These are phyloP conservation scores for Mesorhabditis sp. DNA, from an alignment of 2,888 invertebrate genomes.

Conservation along the genomic window DNA sequence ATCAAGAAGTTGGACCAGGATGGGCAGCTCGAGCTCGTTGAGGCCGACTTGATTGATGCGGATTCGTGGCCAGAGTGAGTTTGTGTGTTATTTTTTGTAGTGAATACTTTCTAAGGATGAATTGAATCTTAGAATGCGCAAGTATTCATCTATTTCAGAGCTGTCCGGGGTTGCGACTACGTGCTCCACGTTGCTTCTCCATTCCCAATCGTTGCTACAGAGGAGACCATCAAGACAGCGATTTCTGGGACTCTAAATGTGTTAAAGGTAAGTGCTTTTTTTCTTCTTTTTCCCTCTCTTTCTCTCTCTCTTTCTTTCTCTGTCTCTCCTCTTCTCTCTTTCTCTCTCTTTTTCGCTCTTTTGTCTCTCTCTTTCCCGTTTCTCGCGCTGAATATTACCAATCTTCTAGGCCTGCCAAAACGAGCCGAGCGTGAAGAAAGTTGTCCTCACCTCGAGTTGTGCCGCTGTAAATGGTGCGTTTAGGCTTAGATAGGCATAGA, in stretches of 20 bases:
- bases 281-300: too few relatives aligned
- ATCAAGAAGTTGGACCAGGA: slow-evolving; percentile 27
- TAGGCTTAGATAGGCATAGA: background rate
- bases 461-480: slow-evolving; percentile 59
- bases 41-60: slow-evolving; percentile 47
- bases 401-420: slow-evolving; percentile 61
- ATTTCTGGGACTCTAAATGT: slow-evolving; percentile 43
- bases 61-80: slow-evolving; percentile 36
- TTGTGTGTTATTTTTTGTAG: background rate
- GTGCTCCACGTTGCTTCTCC: slow-evolving; percentile 56
- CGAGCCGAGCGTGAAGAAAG: slow-evolving; percentile 61
- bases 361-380: too few relatives aligned
- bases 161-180: slow-evolving; percentile 44
- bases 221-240: slow-evolving; percentile 35
- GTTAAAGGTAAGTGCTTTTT: slow-evolving; percentile 36
- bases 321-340: too few relatives aligned
- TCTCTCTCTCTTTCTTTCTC: too few relatives aligned
- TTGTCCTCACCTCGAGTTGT: slow-evolving; percentile 64
- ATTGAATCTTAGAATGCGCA: background rate
- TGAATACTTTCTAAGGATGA: slow-evolving; percentile 8
- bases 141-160: slow-evolving; percentile 26
- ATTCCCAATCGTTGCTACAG: slow-evolving; percentile 53
- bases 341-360: too few relatives aligned
- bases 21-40: slow-evolving; percentile 45
- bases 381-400: too few relatives aligned